phyloP scores from a whole-genome alignment of 53 echinoderm and acorn worm genomes.

The Patiria pectinifera region DNA sequence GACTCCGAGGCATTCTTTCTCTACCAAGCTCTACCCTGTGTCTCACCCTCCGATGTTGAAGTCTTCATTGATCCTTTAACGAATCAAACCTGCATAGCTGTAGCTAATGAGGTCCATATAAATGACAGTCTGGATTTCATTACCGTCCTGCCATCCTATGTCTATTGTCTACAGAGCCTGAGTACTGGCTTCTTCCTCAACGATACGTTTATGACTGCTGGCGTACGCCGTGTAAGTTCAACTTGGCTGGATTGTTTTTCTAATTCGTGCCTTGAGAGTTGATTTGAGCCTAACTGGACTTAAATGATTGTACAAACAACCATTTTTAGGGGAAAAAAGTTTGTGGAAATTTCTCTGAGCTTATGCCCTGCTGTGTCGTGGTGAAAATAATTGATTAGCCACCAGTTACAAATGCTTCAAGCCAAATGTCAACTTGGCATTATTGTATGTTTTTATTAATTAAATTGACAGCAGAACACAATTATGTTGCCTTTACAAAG shows the following conservation, averaged over 20 bases:
- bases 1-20: conserved; percentile 30
- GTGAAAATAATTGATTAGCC: too few species aligned
- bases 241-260: neutral
- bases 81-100: conserved; percentile 67
- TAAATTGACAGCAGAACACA: too few species aligned
- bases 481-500: neutral
- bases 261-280: too few species aligned
- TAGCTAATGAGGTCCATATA: conserved; percentile 63
- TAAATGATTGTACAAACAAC: too few species aligned
- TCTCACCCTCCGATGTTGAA: conserved; percentile 67
- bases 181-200: conserved; percentile 55
- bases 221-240: conserved; percentile 70
- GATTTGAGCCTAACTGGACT: too few species aligned
- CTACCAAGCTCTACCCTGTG: conserved; percentile 67
- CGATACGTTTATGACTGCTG: conserved; percentile 67
- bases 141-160: conserved; percentile 53
- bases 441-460: too few species aligned
- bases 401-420: too few species aligned
- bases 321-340: too few species aligned
- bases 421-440: too few species aligned
- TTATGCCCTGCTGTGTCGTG: too few species aligned
- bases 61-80: conserved; percentile 57
- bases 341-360: too few species aligned
- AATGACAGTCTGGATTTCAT: neutral
- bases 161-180: conserved; percentile 71